These are phyloP conservation scores for Apantesis nais DNA, from an alignment of 2,888 invertebrate species.

Conservation along the genomic window DNA sequence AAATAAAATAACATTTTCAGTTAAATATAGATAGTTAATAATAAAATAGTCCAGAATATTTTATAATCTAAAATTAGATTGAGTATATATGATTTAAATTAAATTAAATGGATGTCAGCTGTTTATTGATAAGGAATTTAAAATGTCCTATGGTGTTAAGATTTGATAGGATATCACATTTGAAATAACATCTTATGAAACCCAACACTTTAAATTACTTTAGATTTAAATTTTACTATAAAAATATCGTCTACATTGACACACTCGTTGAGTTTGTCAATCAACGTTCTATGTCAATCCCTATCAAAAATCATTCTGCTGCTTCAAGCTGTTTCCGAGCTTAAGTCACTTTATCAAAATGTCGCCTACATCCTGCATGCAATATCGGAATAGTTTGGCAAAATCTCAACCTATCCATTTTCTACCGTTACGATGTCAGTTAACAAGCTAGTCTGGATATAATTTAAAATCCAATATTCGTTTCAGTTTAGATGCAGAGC, in stretches of 20 bases:
- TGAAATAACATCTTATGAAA: no score
- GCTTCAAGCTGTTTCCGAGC: slow-evolving; percentile 34
- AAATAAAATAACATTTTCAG: no score
- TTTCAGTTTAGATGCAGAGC: slow-evolving; percentile 36
- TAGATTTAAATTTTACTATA: no score
- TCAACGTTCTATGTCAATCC: slow-evolving; percentile 24
- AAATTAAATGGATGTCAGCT: no score
- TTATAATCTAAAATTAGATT: no score
- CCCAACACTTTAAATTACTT: no score
- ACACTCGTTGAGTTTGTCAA: slow-evolving; percentile 17
- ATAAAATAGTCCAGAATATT: no score
- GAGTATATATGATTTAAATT: no score
- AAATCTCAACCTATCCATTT: slow-evolving; percentile 45
- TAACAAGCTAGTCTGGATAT: slow-evolving; percentile 48
- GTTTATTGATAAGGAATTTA: no score
- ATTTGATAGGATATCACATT: no score
- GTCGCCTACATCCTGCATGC: slow-evolving; percentile 44
- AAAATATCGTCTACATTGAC: slow-evolving; percentile 1
- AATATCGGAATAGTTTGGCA: slow-evolving; percentile 39
- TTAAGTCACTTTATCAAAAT: slow-evolving; percentile 50
- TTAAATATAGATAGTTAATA: no score
- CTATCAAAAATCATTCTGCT: slow-evolving; percentile 38
- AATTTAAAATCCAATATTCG: slow-evolving; percentile 51
- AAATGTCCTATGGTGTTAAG: no score
- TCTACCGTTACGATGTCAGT: slow-evolving; percentile 40